These are phyloP conservation scores for Pedionomus torquatus DNA, from an alignment of 2,113 vertebrate species.

Conservation along the genomic window DNA sequence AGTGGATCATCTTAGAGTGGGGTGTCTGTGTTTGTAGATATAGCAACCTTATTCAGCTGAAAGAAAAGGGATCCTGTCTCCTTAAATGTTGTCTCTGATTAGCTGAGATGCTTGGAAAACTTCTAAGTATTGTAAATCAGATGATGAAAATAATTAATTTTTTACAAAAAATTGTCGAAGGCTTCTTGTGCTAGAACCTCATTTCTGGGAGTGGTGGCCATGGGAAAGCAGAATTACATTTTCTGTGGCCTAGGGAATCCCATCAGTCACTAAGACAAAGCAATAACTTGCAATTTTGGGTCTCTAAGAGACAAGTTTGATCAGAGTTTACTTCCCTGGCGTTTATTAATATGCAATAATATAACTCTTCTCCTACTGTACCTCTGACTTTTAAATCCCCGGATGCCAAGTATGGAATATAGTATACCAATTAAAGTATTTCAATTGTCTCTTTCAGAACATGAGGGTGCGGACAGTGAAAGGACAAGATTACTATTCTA, in stretches of 20 bases:
- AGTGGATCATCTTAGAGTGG: not conserved
- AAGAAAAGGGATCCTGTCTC: not conserved
- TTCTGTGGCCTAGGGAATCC: not conserved
- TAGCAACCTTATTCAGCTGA: not conserved
- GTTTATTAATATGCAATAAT: not conserved
- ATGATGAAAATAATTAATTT: not conserved
- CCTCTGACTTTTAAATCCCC: not conserved
- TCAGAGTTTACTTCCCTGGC: not conserved
- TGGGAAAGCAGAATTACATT: not conserved
- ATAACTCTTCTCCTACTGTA: not conserved
- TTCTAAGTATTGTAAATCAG: not conserved
- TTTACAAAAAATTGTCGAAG: not conserved
- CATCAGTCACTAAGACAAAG: not conserved
- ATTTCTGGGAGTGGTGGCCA: not conserved
- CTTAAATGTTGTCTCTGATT: not conserved
- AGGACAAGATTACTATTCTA: slow-evolving; percentile 92
- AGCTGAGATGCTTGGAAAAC: not conserved
- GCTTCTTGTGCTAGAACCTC: not conserved
- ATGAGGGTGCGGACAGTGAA: slow-evolving; percentile 92
- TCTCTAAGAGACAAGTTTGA: not conserved
- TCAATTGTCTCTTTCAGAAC: slow-evolving; percentile 80
- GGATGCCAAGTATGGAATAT: not conserved
- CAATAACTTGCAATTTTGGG: not conserved
- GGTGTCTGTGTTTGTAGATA: not conserved
- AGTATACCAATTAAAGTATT: not conserved